phyloP scores from a whole-genome alignment of 2,888 invertebrate species.

The Netelia melanura region DNA sequence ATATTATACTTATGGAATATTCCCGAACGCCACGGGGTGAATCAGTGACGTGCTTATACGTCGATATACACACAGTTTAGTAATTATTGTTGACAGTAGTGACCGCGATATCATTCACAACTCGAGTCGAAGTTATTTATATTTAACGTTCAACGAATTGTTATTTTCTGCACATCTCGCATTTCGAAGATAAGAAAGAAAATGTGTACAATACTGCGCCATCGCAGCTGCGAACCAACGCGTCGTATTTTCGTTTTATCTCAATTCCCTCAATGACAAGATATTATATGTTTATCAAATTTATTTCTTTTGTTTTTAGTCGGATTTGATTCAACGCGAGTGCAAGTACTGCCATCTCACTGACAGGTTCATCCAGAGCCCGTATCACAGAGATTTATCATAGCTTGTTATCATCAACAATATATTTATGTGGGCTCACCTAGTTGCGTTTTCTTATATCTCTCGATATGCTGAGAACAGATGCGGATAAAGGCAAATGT shows the following conservation, averaged over 20 bases:
- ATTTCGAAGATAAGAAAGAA: too few relatives aligned
- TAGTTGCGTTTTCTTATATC: conserved; percentile 76
- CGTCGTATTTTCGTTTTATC: neutral
- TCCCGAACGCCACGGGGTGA: neutral
- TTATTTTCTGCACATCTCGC: too few relatives aligned
- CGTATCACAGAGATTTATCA: conserved; percentile 4
- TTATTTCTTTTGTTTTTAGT: neutral
- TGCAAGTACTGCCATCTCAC: neutral
- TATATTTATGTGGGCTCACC: conserved; percentile 73
- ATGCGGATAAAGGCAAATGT: conserved; percentile 69
- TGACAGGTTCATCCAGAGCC: neutral
- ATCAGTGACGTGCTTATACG: too few relatives aligned
- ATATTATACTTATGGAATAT: neutral
- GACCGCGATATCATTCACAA: too few relatives aligned
- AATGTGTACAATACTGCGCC: too few relatives aligned
- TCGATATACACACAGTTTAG: too few relatives aligned
- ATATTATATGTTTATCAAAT: neutral
- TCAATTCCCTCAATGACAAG: neutral
- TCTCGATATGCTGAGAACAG: conserved; percentile 72
- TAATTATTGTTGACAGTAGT: too few relatives aligned
- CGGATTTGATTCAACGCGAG: neutral
- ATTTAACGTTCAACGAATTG: too few relatives aligned
- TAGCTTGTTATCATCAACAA: neutral
- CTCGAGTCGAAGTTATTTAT: too few relatives aligned
- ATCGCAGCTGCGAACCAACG: neutral